Percentiles rank a stretch among this genome's conserved stretches.
Evolutionary conservation across 2,113 vertebrate species (phyloP).

Genomic region (Tyrannus savana): DNA sequence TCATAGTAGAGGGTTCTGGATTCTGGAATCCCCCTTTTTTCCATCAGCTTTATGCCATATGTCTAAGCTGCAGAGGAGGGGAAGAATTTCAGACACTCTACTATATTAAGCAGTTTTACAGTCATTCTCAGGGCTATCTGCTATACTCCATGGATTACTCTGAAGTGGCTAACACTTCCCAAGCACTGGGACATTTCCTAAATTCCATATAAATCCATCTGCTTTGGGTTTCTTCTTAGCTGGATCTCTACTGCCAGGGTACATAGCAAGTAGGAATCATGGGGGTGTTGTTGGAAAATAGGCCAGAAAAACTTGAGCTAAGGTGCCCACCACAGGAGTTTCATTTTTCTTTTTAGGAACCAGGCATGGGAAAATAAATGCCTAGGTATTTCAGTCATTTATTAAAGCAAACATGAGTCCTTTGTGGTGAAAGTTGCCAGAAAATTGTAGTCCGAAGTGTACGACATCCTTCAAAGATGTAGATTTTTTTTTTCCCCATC

Average conservation of each 20-base stretch:
- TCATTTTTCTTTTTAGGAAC: neutral
- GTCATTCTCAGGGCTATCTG: neutral
- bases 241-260: neutral
- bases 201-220: neutral
- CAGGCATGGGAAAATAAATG: neutral
- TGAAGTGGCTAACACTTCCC: neutral
- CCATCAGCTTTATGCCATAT: neutral
- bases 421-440: neutral
- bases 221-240: neutral
- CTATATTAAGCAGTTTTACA: neutral
- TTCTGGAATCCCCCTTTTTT: neutral
- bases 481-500: neutral
- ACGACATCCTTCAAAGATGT: neutral
- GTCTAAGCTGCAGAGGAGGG: neutral
- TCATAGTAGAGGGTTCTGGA: neutral
- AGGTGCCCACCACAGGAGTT: neutral
- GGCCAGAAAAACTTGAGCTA: neutral
- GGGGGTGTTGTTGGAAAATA: neutral
- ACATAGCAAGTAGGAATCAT: fast-evolving
- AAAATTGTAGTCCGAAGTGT: neutral
- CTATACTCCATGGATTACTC: neutral
- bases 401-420: neutral
- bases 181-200: neutral
- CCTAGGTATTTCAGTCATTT: neutral
- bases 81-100: neutral